Evolutionary conservation across 2,888 invertebrate species (phyloP), one percentile per base, ranked within the genome.

Genomic region (Cloeon dipterum): DNA sequence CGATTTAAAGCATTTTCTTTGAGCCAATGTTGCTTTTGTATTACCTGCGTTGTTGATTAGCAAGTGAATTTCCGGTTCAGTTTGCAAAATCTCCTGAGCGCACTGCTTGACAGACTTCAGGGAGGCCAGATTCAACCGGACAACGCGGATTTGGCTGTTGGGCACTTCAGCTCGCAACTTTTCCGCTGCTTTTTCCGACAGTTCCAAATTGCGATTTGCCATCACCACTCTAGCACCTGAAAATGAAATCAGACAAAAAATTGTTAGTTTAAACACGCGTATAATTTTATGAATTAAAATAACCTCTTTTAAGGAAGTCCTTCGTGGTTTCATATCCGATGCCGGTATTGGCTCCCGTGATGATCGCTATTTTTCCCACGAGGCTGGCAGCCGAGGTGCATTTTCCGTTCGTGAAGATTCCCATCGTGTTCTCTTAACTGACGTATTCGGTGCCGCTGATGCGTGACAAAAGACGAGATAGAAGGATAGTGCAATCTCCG

Each of bases 51-150:
- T 54, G 35, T 52, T 52, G 11, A 55, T 45, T 10, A 55, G 45
- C 25, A 51, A 44, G 39, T 54, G 46, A 11, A 52, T 44, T n/a
- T 42, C 36, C 5, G 45, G 40, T 39, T 53, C 53, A 5, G 46
- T 44, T 5, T 39, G 23, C 13, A 50, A 44, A 29, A 63, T 46
- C 5, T 46, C 47, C 37, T 52, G 46, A 2, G 58, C 58, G 42
- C 59, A 62, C 37, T 51, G 44, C 38, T 57, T 46, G 1, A 62
- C 52, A 0, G 60, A 60, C 16, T 49, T 45, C 63, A 34, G 79
- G 71, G 2, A 76, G 60, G 1, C 79, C 79, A 1, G 79, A 79
- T 81, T 78, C 1, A 76, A 53, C 38, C 69, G 61, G 52, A 79
- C 79, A 1, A 68, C 68, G 21, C 65, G 72, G 1, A 81, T 65